phyloP scores from a whole-genome alignment of 2,888 invertebrate species.

The Fragum sueziense region DNA sequence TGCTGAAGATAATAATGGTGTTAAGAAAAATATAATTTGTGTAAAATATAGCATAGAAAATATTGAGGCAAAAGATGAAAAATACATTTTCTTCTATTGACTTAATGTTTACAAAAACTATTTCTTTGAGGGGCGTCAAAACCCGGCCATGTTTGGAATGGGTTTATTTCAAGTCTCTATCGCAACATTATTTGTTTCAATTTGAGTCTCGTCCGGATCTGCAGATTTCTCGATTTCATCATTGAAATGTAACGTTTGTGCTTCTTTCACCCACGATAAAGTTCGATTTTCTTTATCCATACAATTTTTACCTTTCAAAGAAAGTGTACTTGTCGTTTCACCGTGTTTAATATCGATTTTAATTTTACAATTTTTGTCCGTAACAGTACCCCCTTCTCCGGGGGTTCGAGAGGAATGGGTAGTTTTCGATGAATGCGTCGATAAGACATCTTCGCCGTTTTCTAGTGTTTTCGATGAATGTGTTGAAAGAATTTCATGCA shows the following conservation, averaged over 20 bases:
- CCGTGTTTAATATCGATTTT: conserved; percentile 37
- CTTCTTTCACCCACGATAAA: conserved; percentile 79
- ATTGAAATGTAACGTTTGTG: conserved; percentile 65
- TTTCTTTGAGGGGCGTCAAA: too few species aligned
- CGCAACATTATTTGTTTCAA: conserved; percentile 22
- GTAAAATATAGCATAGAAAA: too few species aligned
- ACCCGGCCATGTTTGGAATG: too few species aligned
- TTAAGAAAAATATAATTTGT: too few species aligned
- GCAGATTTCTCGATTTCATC: conserved; percentile 30
- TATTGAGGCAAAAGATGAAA: too few species aligned
- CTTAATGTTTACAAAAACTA: too few species aligned
- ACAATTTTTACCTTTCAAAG: conserved; percentile 59
- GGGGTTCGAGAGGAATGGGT: conserved; percentile 75
- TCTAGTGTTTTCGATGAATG: conserved; percentile 77
- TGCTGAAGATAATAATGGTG: too few species aligned
- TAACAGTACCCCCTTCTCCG: conserved; percentile 67
- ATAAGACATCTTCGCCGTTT: conserved; percentile 72
- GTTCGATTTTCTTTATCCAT: conserved; percentile 77
- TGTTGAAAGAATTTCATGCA: conserved; percentile 77
- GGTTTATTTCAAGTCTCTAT: conserved; percentile 35
- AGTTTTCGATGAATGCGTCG: conserved; percentile 74
- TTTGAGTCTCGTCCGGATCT: conserved; percentile 27
- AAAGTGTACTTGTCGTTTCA: conserved; percentile 9
- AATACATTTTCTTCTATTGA: too few species aligned
- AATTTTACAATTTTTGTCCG: conserved; percentile 48